A percentile compares a stretch with the other conserved stretches of the same genome.
Conservation (phyloP, 2,888 invertebrate species). For the Ischnura elegans region DNA sequence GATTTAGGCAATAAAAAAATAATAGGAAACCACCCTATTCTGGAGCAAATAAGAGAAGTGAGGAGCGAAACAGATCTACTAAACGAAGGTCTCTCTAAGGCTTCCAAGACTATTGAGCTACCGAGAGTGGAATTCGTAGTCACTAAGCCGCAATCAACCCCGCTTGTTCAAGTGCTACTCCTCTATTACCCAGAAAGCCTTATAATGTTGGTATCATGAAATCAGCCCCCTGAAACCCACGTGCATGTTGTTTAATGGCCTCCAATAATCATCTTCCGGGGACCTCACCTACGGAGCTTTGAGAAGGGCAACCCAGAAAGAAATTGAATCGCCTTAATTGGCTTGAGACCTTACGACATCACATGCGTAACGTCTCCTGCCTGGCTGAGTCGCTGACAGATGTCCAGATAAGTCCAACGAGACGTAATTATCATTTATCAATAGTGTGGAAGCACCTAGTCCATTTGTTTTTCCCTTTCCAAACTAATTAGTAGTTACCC, state of each 20-base stretch:
- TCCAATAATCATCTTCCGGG: background rate
- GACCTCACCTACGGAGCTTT: background rate
- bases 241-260: background rate
- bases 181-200: background rate
- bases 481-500: too few species aligned
- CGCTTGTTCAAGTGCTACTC: background rate
- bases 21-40: too few species aligned
- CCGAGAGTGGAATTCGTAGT: background rate
- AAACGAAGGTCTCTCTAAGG: too few species aligned
- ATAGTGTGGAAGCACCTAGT: background rate
- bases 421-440: background rate
- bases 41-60: too few species aligned
- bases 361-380: background rate
- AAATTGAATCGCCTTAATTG: background rate
- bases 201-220: background rate
- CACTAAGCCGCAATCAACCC: background rate
- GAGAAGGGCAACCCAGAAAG: background rate
- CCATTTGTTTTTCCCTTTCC: background rate
- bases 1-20: too few species aligned
- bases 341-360: background rate
- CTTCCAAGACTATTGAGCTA: background rate
- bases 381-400: background rate
- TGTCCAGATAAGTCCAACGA: background rate
- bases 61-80: too few species aligned
- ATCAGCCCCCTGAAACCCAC: background rate